Conservation (phyloP, 2,113 vertebrate species). For the Indicator maculatus region DNA sequence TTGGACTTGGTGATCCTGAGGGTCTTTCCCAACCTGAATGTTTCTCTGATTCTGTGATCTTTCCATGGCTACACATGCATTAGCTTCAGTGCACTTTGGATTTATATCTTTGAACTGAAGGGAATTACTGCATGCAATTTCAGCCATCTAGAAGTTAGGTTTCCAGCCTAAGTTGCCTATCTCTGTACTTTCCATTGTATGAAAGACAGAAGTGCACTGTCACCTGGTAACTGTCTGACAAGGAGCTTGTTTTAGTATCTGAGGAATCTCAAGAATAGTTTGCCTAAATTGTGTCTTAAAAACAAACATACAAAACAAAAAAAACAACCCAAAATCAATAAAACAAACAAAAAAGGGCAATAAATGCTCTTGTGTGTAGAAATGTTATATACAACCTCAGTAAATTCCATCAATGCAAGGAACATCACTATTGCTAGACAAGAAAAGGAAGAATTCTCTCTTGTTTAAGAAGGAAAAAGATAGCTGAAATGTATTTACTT, state of each 20-base stretch:
- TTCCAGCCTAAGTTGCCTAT: neutral
- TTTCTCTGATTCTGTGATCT: neutral
- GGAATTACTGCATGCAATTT: neutral
- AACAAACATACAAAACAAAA: too few species aligned
- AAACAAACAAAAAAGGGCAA: too few species aligned
- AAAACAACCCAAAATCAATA: too few species aligned
- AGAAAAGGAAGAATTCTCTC: neutral
- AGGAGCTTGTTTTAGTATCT: neutral
- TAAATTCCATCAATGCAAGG: neutral
- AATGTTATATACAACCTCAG: neutral
- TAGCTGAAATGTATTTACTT: neutral
- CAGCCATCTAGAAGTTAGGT: neutral
- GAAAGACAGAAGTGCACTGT: neutral
- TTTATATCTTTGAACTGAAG: neutral
- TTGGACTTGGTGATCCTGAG: too few species aligned
- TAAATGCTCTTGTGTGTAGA: neutral
- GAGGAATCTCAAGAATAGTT: neutral
- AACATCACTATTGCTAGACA: neutral
- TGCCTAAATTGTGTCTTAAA: neutral
- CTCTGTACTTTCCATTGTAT: neutral
- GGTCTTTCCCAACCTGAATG: too few species aligned
- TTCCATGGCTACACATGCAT: neutral
- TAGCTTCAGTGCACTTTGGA: neutral
- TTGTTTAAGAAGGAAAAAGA: neutral
- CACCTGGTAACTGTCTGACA: neutral